A percentile compares a stretch with the other conserved stretches of the same genome.
These are phyloP conservation scores for Pristionchus japonicus DNA, from an alignment of 2,888 invertebrate genomes.

Conservation along the genomic window DNA sequence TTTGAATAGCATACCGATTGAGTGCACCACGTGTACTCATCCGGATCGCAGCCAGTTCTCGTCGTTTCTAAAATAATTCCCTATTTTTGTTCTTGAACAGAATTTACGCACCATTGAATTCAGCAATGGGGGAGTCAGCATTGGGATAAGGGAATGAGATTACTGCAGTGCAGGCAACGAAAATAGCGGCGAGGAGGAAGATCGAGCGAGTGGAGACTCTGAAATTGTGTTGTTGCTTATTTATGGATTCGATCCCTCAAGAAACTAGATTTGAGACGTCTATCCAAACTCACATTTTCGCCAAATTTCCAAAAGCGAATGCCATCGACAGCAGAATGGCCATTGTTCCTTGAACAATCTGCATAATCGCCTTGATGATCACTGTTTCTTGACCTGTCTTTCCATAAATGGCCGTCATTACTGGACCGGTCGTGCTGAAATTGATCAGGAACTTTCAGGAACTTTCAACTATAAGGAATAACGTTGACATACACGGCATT, in stretches of 20 bases:
- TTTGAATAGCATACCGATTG: neutral
- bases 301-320: slow-evolving; percentile 52
- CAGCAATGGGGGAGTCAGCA: neutral
- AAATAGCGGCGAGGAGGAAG: neutral
- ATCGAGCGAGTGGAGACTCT: neutral
- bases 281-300: slow-evolving; percentile 48
- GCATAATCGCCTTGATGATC: slow-evolving; percentile 18
- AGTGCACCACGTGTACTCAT: slow-evolving; percentile 54
- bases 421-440: neutral
- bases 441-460: no score
- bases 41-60: slow-evolving; percentile 52
- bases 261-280: neutral
- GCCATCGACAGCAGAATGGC: slow-evolving; percentile 48
- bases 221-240: neutral
- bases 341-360: slow-evolving; percentile 49
- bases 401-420: slow-evolving; percentile 51
- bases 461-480: no score
- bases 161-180: neutral
- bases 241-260: no score
- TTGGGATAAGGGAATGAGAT: slow-evolving; percentile 12
- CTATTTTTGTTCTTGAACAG: neutral
- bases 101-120: neutral
- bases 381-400: slow-evolving; percentile 53
- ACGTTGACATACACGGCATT: slow-evolving; percentile 49
- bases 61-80: slow-evolving; percentile 49